Evolutionary conservation across 2,113 vertebrate genomes (phyloP).

Genomic region (Oxyura jamaicensis): DNA sequence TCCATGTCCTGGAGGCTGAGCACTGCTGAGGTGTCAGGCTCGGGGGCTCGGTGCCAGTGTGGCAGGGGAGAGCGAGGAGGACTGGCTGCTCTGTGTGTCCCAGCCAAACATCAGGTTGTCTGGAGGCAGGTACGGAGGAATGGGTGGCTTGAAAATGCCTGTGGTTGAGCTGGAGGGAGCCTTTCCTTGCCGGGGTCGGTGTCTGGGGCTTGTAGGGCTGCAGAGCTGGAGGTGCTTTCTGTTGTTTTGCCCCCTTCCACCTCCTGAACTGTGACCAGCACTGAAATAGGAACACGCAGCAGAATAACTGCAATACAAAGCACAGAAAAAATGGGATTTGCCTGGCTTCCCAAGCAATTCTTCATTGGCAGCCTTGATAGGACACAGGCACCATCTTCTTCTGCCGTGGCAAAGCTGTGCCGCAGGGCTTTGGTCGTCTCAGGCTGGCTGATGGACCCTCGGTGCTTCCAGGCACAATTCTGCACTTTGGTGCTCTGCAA

Average conservation of each 20-base stretch:
- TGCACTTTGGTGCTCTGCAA: not conserved
- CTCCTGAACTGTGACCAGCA: not conserved
- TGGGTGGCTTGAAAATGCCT: not conserved
- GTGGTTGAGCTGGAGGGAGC: accelerated
- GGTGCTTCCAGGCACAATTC: not conserved
- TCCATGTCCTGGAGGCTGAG: not conserved
- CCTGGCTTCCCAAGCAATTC: not conserved
- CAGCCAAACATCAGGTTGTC: not conserved
- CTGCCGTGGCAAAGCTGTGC: not conserved
- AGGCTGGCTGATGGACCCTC: not conserved
- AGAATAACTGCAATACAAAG: not conserved
- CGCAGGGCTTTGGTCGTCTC: not conserved
- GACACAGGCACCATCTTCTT: not conserved
- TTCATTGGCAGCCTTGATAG: not conserved
- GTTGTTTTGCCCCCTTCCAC: not conserved
- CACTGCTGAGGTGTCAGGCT: not conserved
- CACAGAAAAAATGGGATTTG: not conserved
- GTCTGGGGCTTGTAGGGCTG: not conserved
- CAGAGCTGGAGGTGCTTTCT: not conserved
- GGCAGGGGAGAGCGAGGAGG: not conserved
- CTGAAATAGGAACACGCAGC: accelerated
- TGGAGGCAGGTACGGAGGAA: not conserved
- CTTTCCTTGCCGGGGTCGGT: not conserved
- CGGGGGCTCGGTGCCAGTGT: not conserved
- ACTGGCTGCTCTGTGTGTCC: not conserved